These are phyloP conservation scores for Coleophora flavipennella DNA, from an alignment of 2,888 invertebrate species.

Conservation along the genomic window DNA sequence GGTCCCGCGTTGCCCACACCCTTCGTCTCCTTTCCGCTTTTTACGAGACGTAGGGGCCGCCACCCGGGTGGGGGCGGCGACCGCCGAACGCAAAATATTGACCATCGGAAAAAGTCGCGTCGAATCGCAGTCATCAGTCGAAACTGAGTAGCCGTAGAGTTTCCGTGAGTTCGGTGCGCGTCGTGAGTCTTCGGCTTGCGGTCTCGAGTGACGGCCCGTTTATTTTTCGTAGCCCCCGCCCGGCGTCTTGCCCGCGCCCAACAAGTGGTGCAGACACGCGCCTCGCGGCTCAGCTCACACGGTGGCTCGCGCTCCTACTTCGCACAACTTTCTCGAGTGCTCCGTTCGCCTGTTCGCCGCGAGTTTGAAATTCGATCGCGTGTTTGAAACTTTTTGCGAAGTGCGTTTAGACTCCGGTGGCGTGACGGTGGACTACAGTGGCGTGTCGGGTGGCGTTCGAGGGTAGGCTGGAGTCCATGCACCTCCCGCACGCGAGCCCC, in stretches of 20 bases:
- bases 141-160: constrained; percentile 67
- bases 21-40: constrained; percentile 73
- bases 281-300: constrained; percentile 49
- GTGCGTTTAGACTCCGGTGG: constrained; percentile 47
- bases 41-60: constrained; percentile 72
- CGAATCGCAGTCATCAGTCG: constrained; percentile 74
- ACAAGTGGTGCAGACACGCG: constrained; percentile 60
- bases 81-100: constrained; percentile 74
- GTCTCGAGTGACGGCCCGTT: constrained; percentile 51
- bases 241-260: constrained; percentile 65
- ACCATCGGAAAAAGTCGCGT: constrained; percentile 74
- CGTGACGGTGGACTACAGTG: constrained; percentile 54
- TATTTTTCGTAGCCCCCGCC: constrained; percentile 62
- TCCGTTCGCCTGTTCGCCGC: constrained; percentile 41
- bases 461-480: constrained; percentile 73
- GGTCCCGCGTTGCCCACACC: constrained; percentile 56
- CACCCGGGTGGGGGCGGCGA: constrained; percentile 68
- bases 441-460: constrained; percentile 49
- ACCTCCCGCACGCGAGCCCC: constrained; percentile 75
- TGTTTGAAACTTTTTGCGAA: constrained; percentile 53
- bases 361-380: constrained; percentile 37
- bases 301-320: constrained; percentile 61
- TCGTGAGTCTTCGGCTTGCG: constrained; percentile 70
- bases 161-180: constrained; percentile 58
- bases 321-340: constrained; percentile 56